Percentiles rank a stretch among this genome's conserved stretches.
These are phyloP conservation scores for Polyploca ridens DNA, from an alignment of 2,888 invertebrate species.

Conservation along the genomic window DNA sequence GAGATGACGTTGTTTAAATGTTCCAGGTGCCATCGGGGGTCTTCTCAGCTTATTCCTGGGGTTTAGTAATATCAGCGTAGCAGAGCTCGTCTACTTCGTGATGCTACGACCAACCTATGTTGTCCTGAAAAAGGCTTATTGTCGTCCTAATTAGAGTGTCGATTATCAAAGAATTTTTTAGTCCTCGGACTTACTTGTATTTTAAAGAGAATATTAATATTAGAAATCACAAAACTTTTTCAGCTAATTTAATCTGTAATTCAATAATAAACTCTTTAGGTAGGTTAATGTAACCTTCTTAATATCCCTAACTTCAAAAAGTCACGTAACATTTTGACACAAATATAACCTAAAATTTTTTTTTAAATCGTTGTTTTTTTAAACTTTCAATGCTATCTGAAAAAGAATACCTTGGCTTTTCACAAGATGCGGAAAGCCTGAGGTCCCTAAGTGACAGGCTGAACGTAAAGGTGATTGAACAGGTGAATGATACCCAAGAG, in stretches of 20 bases:
- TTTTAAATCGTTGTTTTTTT: background rate
- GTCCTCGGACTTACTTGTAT: too few species aligned
- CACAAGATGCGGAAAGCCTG: slow-evolving; percentile 44
- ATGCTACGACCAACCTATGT: slow-evolving; percentile 63
- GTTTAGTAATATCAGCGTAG: slow-evolving; percentile 79
- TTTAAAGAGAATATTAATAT: too few species aligned
- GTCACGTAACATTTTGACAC: background rate
- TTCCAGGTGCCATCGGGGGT: slow-evolving; percentile 75
- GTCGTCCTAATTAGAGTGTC: slow-evolving; percentile 16
- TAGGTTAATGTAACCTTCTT: too few species aligned
- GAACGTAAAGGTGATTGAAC: slow-evolving; percentile 63
- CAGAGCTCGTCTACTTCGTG: slow-evolving; percentile 74
- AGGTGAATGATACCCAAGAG: slow-evolving; percentile 66
- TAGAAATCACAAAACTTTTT: too few species aligned
- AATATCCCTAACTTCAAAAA: too few species aligned
- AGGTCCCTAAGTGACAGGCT: slow-evolving; percentile 54
- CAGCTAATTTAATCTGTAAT: too few species aligned
- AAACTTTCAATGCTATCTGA: slow-evolving; percentile 49
- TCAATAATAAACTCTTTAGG: too few species aligned
- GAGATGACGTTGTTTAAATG: slow-evolving; percentile 3
- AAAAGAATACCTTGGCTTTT: slow-evolving; percentile 54
- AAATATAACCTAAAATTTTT: background rate
- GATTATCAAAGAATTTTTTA: background rate
- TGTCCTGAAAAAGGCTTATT: slow-evolving; percentile 44
- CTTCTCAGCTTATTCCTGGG: slow-evolving; percentile 78